Evolutionary conservation across 2,797 vertebrate genomes (phyloP), one percentile per base, ranked within the genome.

Genomic region (Hyperoplus lanceolatus): DNA sequence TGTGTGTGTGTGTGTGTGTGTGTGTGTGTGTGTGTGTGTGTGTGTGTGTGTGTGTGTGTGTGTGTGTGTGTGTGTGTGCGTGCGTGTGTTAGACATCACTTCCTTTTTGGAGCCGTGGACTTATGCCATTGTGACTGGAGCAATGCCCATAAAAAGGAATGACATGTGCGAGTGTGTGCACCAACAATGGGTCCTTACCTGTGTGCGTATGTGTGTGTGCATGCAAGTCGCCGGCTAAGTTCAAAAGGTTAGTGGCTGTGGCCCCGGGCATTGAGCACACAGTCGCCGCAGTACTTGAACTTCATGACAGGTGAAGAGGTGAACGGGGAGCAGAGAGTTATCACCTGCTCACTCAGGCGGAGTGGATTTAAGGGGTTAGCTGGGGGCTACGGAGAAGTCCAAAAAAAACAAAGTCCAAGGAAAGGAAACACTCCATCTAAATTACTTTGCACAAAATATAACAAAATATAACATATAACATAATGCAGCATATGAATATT

Each of bases 301-400:
- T 64, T 85, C 73, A 87, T 70, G 45, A 75, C 76, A 84, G 85
- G 86, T 78, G 87, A 89, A 90, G 89, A 91, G 86, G 86, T 87
- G 84, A 87, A 86, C 4, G 14, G 15, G 75, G 53, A 79, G 72
- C 72, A 43, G 62, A 48, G 50, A 83, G 77, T 77, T 79, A 64
- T 84, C 82, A 87, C 45, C 2, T 11, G 68, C 56, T 81, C 73
- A 80, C 48, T 50, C 70, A 60, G 56, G 73, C 6, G 29, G 29
- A 80, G 65, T 18, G 70, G 64, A 58, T 83, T 77, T 46, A 14
- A 61, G 69, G 29, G 76, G 72, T 84, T 67, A 64, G 73, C 65
- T 49, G 12, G n/a, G 48, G 50, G 60, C 18, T 48, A 45, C 1
- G 3, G 55, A 46, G 55, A 51, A 50, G 61, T 71, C 51, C 29